Evolutionary conservation across 2,888 invertebrate species (phyloP), one percentile per base, ranked within the genome.

Genomic region (Atherix ibis): DNA sequence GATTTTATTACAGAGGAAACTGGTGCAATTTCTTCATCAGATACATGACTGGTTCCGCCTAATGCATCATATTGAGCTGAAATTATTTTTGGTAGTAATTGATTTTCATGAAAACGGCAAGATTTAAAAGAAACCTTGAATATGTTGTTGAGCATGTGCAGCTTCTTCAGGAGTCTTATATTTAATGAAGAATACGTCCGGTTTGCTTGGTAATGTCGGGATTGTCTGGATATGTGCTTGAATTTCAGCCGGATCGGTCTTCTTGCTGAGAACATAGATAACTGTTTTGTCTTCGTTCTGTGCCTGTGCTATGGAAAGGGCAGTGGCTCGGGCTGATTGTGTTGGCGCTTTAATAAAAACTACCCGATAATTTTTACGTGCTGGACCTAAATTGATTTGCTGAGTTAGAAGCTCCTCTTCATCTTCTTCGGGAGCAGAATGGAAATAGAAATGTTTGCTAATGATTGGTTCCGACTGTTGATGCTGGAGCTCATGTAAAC

Each of bases 231-330:
- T 50, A 36, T 53, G 52, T 22, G 56, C 54, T 31, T 46, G 40
- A 27, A 51, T 47, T 38, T 52, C 44, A 33, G 54, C 40, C 18
- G 53, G 53, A 22, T 49, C 46, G 8, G 51, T 51, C 39, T 58
- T 58, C 37, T 58, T 52, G 31, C 47, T 53, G 13, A 60, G 45
- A 8, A 60, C 58, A 38, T 60, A 60, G 41, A 60, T 58, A 27
- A 56, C 53, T 3, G 60, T 60, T 38, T 58, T 58, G 35, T 60
- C 59, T 43, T 60, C 57, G 37, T 56, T 55, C 14, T 56, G 54
- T 5, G 58, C 56, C 40, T 52, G 44, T 19, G 37, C 30, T 24
- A 36, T 35, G 5, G 35, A 27, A 18, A 40, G 33, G 4, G 18
- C 19, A 10, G 40, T 35, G 6, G 22, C 6, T 19, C 27, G 24